Percentiles rank a stretch among this genome's conserved stretches.
Evolutionary conservation across 2,888 invertebrate genomes (phyloP).

Genomic region (Napeogenes inachia): DNA sequence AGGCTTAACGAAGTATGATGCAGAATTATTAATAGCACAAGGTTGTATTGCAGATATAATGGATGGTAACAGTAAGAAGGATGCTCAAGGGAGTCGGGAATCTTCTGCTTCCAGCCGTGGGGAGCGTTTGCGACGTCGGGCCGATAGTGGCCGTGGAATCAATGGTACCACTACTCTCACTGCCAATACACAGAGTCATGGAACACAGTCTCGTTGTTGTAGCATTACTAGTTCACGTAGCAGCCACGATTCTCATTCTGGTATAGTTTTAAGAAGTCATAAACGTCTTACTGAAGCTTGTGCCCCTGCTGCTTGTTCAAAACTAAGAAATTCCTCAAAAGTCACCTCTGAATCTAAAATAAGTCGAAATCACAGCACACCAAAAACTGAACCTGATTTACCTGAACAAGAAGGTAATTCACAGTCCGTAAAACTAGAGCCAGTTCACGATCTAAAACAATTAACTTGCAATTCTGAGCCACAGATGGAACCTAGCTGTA

Average conservation of each 20-base stretch:
- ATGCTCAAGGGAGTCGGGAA: slow-evolving; percentile 63
- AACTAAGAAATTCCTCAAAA: slow-evolving; percentile 52
- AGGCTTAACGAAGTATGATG: slow-evolving; percentile 92
- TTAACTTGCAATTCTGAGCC: slow-evolving; percentile 39
- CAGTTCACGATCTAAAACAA: slow-evolving; percentile 39
- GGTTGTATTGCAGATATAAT: slow-evolving; percentile 85
- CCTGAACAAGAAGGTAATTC: slow-evolving; percentile 45
- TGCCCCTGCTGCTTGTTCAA: slow-evolving; percentile 48
- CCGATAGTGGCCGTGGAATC: slow-evolving; percentile 51
- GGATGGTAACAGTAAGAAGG: slow-evolving; percentile 58
- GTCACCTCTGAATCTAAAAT: slow-evolving; percentile 47
- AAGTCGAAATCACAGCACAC: slow-evolving; percentile 49
- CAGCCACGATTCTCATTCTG: slow-evolving; percentile 67
- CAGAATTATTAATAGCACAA: slow-evolving; percentile 89
- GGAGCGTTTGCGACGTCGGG: slow-evolving; percentile 55
- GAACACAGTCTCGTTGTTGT: slow-evolving; percentile 61
- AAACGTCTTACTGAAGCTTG: slow-evolving; percentile 71
- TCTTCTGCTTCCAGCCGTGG: slow-evolving; percentile 66
- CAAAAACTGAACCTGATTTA: slow-evolving; percentile 54
- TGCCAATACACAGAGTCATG: slow-evolving; percentile 52
- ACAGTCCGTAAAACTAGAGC: slow-evolving; percentile 38
- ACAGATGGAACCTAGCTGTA: slow-evolving; percentile 41
- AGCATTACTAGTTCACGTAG: slow-evolving; percentile 72
- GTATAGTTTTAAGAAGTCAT: slow-evolving; percentile 80
- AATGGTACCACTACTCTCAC: slow-evolving; percentile 52